phyloP scores from a whole-genome alignment of 64 coral and sea anemone species.

The Astreopora myriophthalma region DNA sequence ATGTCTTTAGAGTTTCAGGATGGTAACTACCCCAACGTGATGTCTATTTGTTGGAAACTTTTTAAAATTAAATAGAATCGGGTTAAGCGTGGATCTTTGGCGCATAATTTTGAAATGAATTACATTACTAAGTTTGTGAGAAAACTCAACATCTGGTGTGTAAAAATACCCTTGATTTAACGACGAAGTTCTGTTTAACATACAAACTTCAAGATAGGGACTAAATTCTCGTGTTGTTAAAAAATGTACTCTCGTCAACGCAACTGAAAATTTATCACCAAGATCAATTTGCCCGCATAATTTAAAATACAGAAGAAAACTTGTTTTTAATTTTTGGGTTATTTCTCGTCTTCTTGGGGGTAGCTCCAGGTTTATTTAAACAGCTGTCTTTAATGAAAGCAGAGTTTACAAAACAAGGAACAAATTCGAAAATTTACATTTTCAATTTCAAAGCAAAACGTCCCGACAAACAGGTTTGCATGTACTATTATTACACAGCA shows the following conservation, averaged over 20 bases:
- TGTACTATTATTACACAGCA: not conserved
- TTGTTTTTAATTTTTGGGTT: not conserved
- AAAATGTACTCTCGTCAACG: not conserved
- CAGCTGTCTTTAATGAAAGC: constrained; percentile 30
- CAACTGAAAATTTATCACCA: too few relatives aligned
- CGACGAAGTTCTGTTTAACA: too few relatives aligned
- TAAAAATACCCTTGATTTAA: too few relatives aligned
- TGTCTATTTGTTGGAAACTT: too few relatives aligned
- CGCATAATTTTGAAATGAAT: too few relatives aligned
- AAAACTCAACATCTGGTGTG: too few relatives aligned
- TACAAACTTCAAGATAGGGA: too few relatives aligned
- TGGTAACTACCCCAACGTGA: too few relatives aligned
- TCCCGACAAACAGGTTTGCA: not conserved
- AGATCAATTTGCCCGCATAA: too few relatives aligned
- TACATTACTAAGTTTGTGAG: too few relatives aligned
- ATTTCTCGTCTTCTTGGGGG: not conserved
- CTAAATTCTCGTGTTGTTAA: not conserved
- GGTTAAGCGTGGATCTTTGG: too few relatives aligned
- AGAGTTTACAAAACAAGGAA: constrained; percentile 10
- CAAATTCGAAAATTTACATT: constrained; percentile 15
- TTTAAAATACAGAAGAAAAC: not conserved
- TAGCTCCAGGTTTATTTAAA: not conserved
- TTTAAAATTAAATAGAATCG: too few relatives aligned
- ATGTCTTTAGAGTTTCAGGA: not conserved
- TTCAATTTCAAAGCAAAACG: constrained; percentile 7